Conservation (phyloP, 2,113 vertebrate genomes). For the Forbesichthys agassizii region DNA sequence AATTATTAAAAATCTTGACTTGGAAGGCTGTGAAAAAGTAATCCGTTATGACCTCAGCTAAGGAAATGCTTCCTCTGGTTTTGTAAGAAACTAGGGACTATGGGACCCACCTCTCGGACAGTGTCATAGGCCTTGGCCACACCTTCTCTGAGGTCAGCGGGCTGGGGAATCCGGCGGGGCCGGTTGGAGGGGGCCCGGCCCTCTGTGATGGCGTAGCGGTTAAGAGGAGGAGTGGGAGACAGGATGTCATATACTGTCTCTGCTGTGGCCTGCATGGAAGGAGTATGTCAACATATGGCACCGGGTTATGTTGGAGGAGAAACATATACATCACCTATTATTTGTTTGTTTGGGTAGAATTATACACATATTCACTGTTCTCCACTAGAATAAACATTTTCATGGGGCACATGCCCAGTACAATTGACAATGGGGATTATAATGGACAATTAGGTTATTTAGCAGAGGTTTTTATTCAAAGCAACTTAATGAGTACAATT, state of each 20-base stretch:
- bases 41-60: too few relatives aligned
- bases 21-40: too few relatives aligned
- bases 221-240: constrained; percentile 84
- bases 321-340: too few relatives aligned
- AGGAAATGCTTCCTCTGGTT: too few relatives aligned
- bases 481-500: too few relatives aligned
- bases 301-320: background rate
- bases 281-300: background rate
- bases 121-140: constrained; percentile 92
- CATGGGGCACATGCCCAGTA: too few relatives aligned
- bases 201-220: constrained; percentile 80
- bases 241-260: constrained; percentile 93
- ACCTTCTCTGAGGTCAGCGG: constrained; percentile 88
- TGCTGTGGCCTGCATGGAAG: constrained; percentile 81
- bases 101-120: constrained; percentile 82
- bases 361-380: too few relatives aligned
- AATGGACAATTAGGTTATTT: too few relatives aligned
- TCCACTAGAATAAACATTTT: too few relatives aligned
- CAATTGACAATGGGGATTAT: too few relatives aligned
- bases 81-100: background rate
- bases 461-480: too few relatives aligned
- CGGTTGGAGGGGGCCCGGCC: constrained; percentile 71
- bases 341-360: background rate
- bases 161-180: constrained; percentile 80
- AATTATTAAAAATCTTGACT: too few relatives aligned